Base-by-base conservation (phyloP, 2,113 vertebrate species). In the Scatophagus argus region DNA sequence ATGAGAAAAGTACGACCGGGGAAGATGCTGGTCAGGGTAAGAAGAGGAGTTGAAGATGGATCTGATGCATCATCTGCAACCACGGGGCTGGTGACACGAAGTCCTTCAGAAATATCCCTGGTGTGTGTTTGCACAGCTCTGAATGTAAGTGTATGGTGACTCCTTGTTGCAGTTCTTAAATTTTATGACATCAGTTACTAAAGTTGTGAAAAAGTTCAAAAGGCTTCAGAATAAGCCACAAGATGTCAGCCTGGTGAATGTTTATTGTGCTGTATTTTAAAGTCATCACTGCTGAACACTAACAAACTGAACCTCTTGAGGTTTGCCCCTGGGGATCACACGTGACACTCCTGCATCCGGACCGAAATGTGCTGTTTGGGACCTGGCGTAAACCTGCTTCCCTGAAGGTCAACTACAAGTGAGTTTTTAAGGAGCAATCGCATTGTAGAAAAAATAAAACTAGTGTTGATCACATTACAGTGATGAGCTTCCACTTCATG, bases 301-400 rank as follows among this genome's bases (percentile, higher is more conserved):
- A 98, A 95, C 93, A 97, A 97, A 85, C 93, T 99, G 82, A 98
- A 99, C 87, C 94, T 99, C 87, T 89, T 98, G 88, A 93, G 97
- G 19, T 94, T 98, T 0, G 97, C 97, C 71, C 98, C 97, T 0
- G 98, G 98, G 6, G 98, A n/a, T n/a, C n/a, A 97, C 97, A 99
- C 0, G 94, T 99, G 98, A 0, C 96, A 97, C 11, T 99, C 99
- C 94, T 98, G 97, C 93, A 99, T 99, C 88, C 99, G 97, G 97
- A 99, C 97, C n/a, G n/a, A 86, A 98, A 99, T 13, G 94, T 96
- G 0, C 86, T 99, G 27, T 99, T 99, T 0, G 97, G 97, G 87
- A 99, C 97, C 58, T 97, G 98, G 97, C 96, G 97, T 66, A 99
- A 98, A 86, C 61, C 96, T 0, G 91, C 98, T n/a, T 90, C 95